Conservation (phyloP, 1,140 invertebrate genomes). For the Pectinophora gossypiella region DNA sequence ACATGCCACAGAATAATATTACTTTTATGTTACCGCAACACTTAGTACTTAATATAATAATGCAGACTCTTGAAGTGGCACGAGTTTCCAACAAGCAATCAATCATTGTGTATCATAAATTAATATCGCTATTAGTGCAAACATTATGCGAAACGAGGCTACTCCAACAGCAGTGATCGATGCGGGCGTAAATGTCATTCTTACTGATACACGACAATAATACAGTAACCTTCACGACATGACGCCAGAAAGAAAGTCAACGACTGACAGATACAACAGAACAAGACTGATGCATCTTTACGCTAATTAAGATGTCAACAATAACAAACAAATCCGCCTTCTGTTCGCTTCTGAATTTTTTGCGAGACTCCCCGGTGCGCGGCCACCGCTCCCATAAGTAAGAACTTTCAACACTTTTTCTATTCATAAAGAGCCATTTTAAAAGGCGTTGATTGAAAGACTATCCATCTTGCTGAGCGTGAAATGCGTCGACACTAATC, state of each 20-base stretch:
- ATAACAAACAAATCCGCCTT: conserved; percentile 46
- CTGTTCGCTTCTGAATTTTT: conserved; percentile 44
- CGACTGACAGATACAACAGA: too few species aligned
- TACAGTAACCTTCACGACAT: conserved; percentile 2
- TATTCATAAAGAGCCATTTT: conserved; percentile 17
- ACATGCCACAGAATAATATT: too few species aligned
- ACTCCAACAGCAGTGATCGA: too few species aligned
- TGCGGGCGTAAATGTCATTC: too few species aligned
- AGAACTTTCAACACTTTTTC: conserved; percentile 40
- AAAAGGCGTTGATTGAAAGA: conserved; percentile 16
- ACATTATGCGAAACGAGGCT: too few species aligned
- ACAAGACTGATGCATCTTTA: background rate
- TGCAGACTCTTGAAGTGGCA: too few species aligned
- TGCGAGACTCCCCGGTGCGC: conserved; percentile 28
- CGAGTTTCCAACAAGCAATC: too few species aligned
- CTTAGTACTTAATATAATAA: too few species aligned
- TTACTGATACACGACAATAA: too few species aligned
- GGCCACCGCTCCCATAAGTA: conserved; percentile 28
- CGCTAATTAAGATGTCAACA: conserved; percentile 33
- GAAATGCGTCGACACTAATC: conserved; percentile 28
- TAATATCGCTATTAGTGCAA: too few species aligned
- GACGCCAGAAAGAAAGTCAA: conserved; percentile 18
- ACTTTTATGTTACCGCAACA: too few species aligned
- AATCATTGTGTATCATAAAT: too few species aligned
- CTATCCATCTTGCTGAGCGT: conserved; percentile 28